A percentile compares a stretch with the other conserved stretches of the same genome.
These are phyloP conservation scores for Lontra canadensis DNA, from an alignment of 2,113 vertebrate genomes.

Conservation along the genomic window DNA sequence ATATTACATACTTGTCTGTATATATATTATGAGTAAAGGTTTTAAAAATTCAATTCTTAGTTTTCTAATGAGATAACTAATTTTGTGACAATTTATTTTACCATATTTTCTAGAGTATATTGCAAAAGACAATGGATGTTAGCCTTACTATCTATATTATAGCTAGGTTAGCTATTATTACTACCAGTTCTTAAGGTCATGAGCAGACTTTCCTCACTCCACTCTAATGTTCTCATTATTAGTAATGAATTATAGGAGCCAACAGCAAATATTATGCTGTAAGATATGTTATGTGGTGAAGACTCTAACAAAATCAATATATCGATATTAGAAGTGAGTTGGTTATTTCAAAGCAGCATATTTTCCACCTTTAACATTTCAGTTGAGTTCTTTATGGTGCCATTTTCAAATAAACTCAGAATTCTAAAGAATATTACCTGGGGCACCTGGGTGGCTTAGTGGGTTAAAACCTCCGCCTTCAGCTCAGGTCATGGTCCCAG, in stretches of 20 bases:
- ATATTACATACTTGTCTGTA: neutral
- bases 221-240: neutral
- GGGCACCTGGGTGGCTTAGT: too few relatives aligned
- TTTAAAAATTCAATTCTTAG: neutral
- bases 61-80: constrained; percentile 9
- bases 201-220: neutral
- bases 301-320: neutral
- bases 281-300: neutral
- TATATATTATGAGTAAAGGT: neutral
- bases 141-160: neutral
- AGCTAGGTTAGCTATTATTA: neutral
- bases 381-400: neutral
- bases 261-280: neutral
- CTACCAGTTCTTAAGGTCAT: neutral
- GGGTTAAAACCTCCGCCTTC: too few relatives aligned
- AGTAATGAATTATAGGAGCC: neutral
- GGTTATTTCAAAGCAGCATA: neutral
- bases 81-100: constrained; percentile 15
- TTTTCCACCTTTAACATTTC: constrained; percentile 21
- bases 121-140: neutral
- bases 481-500: too few relatives aligned
- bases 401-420: constrained; percentile 34
- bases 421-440: constrained; percentile 67
- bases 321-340: neutral
- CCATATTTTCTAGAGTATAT: neutral